Percentiles rank a stretch among this genome's conserved stretches.
phyloP scores from a whole-genome alignment of 2,888 invertebrate genomes.

The Coenonympha arcania region DNA sequence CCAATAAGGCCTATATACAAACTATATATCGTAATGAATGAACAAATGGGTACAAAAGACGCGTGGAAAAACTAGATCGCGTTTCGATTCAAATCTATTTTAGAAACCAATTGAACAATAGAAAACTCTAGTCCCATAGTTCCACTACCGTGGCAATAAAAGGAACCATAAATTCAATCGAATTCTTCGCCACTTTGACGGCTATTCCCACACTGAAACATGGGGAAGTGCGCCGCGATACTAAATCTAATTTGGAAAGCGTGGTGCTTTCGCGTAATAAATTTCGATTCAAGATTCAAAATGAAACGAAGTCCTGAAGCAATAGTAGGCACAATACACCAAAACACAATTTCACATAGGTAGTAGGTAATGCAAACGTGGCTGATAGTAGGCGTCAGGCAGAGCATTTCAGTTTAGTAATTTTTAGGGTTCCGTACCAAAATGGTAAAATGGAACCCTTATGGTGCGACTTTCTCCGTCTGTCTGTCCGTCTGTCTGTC shows the following conservation, averaged over 20 bases:
- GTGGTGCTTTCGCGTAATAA: slow-evolving; percentile 17
- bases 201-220: slow-evolving; percentile 44
- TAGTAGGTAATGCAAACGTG: background rate
- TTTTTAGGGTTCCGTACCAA: too few species aligned
- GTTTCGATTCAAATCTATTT: slow-evolving; percentile 25
- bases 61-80: slow-evolving; percentile 20
- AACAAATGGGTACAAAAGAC: slow-evolving; percentile 13
- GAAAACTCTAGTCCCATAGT: slow-evolving; percentile 29
- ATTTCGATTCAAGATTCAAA: slow-evolving; percentile 19
- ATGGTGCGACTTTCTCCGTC: too few species aligned
- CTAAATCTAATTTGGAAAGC: slow-evolving; percentile 55
- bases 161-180: slow-evolving; percentile 51
- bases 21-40: background rate
- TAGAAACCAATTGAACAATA: slow-evolving; percentile 28
- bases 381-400: too few species aligned
- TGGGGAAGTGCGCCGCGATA: slow-evolving; percentile 50
- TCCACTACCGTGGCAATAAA: slow-evolving; percentile 40
- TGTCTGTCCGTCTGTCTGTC: too few species aligned
- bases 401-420: background rate
- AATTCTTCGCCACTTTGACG: slow-evolving; percentile 52
- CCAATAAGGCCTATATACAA: too few species aligned
- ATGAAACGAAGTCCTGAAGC: slow-evolving; percentile 3
- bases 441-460: too few species aligned
- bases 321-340: background rate
- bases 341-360: background rate